Percentiles rank a stretch among this genome's conserved stretches.
Conservation (phyloP, 1,140 invertebrate species). For the Ericerus pela region DNA sequence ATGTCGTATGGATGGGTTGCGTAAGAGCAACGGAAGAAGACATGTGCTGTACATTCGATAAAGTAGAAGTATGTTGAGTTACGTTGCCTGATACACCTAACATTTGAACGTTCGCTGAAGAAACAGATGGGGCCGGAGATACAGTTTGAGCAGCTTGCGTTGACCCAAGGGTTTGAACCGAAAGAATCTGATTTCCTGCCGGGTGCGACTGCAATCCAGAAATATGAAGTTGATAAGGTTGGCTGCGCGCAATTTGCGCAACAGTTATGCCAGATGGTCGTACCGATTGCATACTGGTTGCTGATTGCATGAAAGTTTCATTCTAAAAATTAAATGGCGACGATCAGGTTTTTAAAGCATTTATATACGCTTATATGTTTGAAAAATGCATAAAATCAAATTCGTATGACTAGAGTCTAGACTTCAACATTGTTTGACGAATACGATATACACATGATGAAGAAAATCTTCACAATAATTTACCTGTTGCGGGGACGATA, state of each 20-base stretch:
- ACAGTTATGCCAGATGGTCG: neutral
- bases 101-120: neutral
- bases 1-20: neutral
- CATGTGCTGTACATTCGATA: neutral
- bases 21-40: neutral
- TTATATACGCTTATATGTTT: no score
- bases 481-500: no score
- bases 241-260: neutral
- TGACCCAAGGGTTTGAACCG: neutral
- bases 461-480: no score
- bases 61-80: neutral
- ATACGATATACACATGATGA: no score
- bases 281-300: neutral
- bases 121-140: neutral
- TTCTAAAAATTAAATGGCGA: no score
- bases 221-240: neutral
- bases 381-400: no score
- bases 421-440: no score
- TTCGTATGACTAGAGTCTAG: no score
- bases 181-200: conserved; percentile 4
- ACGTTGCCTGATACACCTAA: neutral
- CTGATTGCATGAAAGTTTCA: no score
- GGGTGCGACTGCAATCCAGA: conserved; percentile 1
- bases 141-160: neutral
- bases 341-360: no score